phyloP scores from a whole-genome alignment of 2,888 invertebrate genomes.

The Galerucella calmariensis region DNA sequence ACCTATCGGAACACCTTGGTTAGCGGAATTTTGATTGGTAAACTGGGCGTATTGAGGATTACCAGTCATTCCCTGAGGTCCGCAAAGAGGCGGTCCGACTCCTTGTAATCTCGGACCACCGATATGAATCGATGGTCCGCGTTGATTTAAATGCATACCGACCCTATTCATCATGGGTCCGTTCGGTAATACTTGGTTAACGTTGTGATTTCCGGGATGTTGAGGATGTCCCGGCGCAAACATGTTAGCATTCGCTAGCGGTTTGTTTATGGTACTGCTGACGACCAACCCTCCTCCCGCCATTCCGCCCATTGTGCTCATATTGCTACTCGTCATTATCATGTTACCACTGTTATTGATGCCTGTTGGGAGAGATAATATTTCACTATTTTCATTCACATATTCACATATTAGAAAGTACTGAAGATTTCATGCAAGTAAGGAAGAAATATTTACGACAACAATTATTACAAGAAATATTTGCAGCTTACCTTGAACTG shows the following conservation, averaged over 20 bases:
- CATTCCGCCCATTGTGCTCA: constrained; percentile 76
- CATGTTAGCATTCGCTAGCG: constrained; percentile 70
- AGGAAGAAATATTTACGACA: too few species aligned
- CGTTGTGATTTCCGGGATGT: constrained; percentile 58
- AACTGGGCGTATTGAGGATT: constrained; percentile 63
- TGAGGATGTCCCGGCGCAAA: constrained; percentile 70
- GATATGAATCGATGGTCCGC: constrained; percentile 66
- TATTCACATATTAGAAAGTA: too few species aligned
- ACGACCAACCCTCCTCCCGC: constrained; percentile 78
- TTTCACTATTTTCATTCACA: too few species aligned
- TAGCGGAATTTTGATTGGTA: constrained; percentile 68
- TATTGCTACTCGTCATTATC: constrained; percentile 83
- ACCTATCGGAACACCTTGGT: constrained; percentile 64
- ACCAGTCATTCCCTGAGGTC: constrained; percentile 69
- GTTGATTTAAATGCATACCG: constrained; percentile 63
- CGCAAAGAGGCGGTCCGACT: constrained; percentile 67
- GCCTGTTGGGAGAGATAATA: constrained; percentile 62
- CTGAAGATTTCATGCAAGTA: too few species aligned
- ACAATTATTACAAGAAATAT: background rate
- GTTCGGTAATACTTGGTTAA: constrained; percentile 76
- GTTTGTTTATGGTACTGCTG: constrained; percentile 82
- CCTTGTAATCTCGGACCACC: constrained; percentile 73
- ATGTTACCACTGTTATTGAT: constrained; percentile 80
- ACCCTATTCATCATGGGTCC: constrained; percentile 77
- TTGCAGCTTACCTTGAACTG: constrained; percentile 72